A percentile compares a stretch with the other conserved stretches of the same genome.
Conservation (phyloP, 2,113 vertebrate genomes). For the Amphilophus citrinellus region DNA sequence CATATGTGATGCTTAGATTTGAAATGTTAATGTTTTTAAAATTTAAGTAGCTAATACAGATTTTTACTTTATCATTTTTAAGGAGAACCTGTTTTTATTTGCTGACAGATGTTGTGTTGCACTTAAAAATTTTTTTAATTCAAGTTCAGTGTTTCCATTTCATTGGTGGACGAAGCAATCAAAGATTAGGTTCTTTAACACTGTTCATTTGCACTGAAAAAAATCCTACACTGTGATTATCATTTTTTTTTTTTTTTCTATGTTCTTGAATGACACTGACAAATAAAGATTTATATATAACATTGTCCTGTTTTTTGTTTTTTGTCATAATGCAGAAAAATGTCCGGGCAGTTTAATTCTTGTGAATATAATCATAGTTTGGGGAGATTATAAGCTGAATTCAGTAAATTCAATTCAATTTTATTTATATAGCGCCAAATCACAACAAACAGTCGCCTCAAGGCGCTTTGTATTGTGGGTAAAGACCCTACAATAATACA, state of each 20-base stretch:
- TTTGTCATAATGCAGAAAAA: not conserved
- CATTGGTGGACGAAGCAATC: conserved; percentile 22
- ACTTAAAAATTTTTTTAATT: conserved; percentile 29
- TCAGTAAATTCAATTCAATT: not conserved
- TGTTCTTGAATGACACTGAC: conserved; percentile 53
- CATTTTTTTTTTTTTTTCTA: conserved; percentile 42
- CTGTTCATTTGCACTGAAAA: conserved; percentile 72
- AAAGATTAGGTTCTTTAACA: conserved; percentile 32
- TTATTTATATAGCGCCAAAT: no score
- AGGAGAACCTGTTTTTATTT: conserved; percentile 26
- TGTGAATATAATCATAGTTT: not conserved
- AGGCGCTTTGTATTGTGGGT: no score
- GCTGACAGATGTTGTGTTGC: conserved; percentile 41
- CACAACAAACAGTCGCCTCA: no score
- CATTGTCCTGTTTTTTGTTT: not conserved
- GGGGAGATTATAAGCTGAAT: not conserved
- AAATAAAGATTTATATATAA: conserved; percentile 59
- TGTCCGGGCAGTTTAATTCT: not conserved
- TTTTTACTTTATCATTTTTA: conserved; percentile 9
- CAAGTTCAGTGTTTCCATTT: conserved; percentile 22
- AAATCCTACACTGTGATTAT: conserved; percentile 71
- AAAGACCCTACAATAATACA: no score
- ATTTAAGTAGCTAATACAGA: not conserved
- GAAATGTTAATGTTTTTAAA: not conserved
- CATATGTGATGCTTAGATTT: conserved; percentile 17